phyloP scores from a whole-genome alignment of 1,140 invertebrate genomes.

The Harlomillsia oculata region DNA sequence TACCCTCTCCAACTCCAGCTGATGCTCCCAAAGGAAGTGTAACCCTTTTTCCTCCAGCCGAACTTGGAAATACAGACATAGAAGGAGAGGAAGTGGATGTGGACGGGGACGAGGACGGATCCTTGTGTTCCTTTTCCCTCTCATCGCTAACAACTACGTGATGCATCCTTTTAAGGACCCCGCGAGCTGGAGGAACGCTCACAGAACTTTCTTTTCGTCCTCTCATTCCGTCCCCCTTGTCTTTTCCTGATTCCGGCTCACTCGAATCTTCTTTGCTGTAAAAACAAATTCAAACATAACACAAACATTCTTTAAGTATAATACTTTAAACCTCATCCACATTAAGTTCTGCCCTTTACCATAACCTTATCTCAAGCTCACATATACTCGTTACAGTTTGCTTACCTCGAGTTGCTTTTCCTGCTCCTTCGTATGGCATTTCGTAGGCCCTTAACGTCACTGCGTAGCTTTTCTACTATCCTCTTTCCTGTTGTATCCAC shows the following conservation, averaged over 20 bases:
- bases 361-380: too few species aligned
- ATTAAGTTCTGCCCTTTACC: neutral
- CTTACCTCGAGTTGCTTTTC: conserved; percentile 38
- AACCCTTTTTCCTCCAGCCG: conserved; percentile 6
- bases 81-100: conserved; percentile 33
- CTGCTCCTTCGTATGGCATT: conserved; percentile 55
- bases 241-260: conserved; percentile 49
- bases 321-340: neutral
- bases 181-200: conserved; percentile 27
- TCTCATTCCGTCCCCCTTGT: conserved; percentile 2
- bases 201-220: conserved; percentile 17
- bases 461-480: conserved; percentile 68
- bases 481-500: conserved; percentile 58
- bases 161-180: conserved; percentile 50
- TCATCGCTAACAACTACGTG: conserved; percentile 54
- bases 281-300: too few species aligned
- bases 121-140: conserved; percentile 35
- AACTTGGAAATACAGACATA: conserved; percentile 32
- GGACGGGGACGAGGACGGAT: conserved; percentile 2
- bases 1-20: conserved; percentile 41
- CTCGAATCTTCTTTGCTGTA: conserved; percentile 49
- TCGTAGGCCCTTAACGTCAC: conserved; percentile 67
- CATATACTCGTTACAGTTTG: too few species aligned
- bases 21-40: conserved; percentile 12
- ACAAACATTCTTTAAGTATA: too few species aligned